Evolutionary conservation across 2,113 vertebrate species (phyloP).

Genomic region (Microtus ochrogaster): DNA sequence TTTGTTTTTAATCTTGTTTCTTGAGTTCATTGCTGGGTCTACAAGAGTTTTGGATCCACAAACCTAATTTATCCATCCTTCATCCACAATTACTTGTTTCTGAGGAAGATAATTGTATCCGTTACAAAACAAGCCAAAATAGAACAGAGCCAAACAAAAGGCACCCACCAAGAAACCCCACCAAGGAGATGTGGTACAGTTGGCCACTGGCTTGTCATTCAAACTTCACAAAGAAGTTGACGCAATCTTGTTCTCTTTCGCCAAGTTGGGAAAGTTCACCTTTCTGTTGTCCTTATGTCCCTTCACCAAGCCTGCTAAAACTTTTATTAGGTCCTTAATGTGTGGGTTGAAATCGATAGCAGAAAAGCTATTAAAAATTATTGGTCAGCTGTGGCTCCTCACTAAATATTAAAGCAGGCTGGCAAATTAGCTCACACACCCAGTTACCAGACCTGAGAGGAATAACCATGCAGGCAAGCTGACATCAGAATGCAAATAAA

Average conservation of each 20-base stretch:
- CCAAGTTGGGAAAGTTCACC: conserved; percentile 43
- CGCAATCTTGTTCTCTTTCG: conserved; percentile 14
- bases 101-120: not conserved
- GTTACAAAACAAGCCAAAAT: not conserved
- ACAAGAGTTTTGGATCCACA: not conserved
- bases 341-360: conserved; percentile 66
- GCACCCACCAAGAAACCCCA: not conserved
- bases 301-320: conserved; percentile 61
- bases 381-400: conserved; percentile 42
- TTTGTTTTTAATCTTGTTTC: not conserved
- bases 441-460: conserved; percentile 11
- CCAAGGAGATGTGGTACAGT: not conserved
- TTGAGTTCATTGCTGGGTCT: not conserved
- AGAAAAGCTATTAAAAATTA: conserved; percentile 68
- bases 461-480: not conserved
- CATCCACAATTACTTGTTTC: not conserved
- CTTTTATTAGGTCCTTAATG: conserved; percentile 68
- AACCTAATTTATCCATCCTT: not conserved
- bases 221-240: not conserved
- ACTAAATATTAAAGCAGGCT: conserved; percentile 57
- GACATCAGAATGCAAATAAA: conserved; percentile 6
- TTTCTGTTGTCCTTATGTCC: conserved; percentile 65
- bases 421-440: conserved; percentile 44
- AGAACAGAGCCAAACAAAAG: not conserved
- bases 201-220: not conserved